Conservation (phyloP, 2,888 invertebrate genomes). For the Caenorhabditis plicata region DNA sequence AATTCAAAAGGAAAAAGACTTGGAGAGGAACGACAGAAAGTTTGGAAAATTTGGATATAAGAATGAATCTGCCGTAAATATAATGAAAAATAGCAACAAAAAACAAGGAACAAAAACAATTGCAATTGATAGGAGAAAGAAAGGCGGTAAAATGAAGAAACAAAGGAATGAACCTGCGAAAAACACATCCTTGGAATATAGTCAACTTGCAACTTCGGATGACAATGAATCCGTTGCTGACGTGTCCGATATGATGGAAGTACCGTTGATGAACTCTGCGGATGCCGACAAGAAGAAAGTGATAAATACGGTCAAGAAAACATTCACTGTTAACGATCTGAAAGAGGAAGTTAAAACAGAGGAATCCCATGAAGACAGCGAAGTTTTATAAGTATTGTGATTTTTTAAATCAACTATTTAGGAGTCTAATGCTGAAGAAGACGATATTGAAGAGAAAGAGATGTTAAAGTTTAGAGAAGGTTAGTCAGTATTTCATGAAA, state of each 20-base stretch:
- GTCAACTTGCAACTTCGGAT: constrained; percentile 16
- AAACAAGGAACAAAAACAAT: too few species aligned
- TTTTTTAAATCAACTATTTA: too few species aligned
- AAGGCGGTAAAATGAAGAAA: constrained; percentile 1
- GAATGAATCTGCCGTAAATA: too few species aligned
- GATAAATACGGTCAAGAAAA: constrained; percentile 10
- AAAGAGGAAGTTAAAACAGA: too few species aligned
- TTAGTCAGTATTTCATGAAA: too few species aligned
- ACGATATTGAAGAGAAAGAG: too few species aligned
- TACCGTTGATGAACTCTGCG: constrained; percentile 26
- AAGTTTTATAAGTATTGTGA: too few species aligned
- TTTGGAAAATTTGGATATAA: neutral
- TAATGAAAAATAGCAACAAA: too few species aligned
- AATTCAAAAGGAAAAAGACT: neutral
- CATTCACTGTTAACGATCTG: too few species aligned
- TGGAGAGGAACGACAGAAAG: neutral
- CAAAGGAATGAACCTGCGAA: constrained; percentile 15
- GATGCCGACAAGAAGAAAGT: constrained; percentile 34
- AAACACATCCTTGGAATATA: constrained; percentile 24
- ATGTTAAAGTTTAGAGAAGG: neutral
- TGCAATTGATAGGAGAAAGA: too few species aligned
- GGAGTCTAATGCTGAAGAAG: constrained; percentile 15
- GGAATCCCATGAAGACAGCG: too few species aligned
- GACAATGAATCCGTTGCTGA: constrained; percentile 22
- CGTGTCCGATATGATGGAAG: constrained; percentile 19